Evolutionary conservation across 2,888 invertebrate species (phyloP).

Genomic region (Drosophila lacicola): DNA sequence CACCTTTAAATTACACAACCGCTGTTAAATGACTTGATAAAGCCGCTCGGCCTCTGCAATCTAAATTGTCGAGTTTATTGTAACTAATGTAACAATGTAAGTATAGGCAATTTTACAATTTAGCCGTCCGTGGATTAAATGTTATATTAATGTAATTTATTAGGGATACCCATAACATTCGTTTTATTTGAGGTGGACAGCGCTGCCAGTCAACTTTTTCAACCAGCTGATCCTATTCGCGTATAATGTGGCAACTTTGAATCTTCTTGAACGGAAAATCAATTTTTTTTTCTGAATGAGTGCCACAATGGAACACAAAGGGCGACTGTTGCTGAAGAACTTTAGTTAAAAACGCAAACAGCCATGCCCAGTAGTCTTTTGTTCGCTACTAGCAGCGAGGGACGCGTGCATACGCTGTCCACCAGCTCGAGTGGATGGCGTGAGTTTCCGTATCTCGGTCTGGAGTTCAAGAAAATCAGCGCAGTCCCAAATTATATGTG

Average conservation of each 20-base stretch:
- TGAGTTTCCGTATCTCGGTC: slow-evolving; percentile 92
- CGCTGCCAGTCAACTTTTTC: slow-evolving; percentile 27
- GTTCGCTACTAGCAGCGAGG: slow-evolving; percentile 94
- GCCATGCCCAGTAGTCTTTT: slow-evolving; percentile 90
- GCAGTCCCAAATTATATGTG: slow-evolving; percentile 94
- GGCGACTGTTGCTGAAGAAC: slow-evolving; percentile 3
- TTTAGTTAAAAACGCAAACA: slow-evolving; percentile 16
- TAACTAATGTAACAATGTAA: not conserved
- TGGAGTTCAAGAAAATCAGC: slow-evolving; percentile 95
- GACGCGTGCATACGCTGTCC: slow-evolving; percentile 93
- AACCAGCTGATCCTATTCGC: slow-evolving; percentile 38
- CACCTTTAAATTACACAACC: slow-evolving; percentile 7
- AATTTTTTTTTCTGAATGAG: slow-evolving; percentile 45
- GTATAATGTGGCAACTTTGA: slow-evolving; percentile 39
- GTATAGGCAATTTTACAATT: not conserved
- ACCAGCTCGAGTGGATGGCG: slow-evolving; percentile 93
- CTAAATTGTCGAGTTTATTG: no score
- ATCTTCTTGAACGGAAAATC: slow-evolving; percentile 54
- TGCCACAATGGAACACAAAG: slow-evolving; percentile 47
- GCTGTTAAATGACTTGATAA: not conserved
- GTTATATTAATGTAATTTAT: not conserved
- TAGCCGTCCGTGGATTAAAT: not conserved
- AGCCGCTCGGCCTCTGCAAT: not conserved
- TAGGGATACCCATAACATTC: not conserved
- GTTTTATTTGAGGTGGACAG: not conserved